These are phyloP conservation scores for Synanthedon vespiformis DNA, from an alignment of 2,888 invertebrate genomes.

Conservation along the genomic window DNA sequence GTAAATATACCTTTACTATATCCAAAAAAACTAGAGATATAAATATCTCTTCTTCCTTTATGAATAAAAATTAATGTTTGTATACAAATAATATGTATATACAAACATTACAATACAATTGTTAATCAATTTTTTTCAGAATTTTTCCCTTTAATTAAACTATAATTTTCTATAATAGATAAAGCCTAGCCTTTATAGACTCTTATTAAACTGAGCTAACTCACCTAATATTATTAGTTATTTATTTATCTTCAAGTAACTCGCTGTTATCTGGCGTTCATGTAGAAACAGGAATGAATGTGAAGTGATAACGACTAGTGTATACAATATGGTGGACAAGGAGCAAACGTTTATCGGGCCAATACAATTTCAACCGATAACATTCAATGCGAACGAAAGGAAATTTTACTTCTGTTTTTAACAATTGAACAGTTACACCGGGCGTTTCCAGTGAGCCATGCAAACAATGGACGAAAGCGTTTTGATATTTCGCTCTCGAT, in stretches of 20 bases:
- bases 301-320: slow-evolving; percentile 8
- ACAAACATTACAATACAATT: too few relatives aligned
- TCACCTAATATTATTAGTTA: too few relatives aligned
- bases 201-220: too few relatives aligned
- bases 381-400: not conserved
- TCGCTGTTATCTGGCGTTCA: not conserved
- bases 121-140: too few relatives aligned
- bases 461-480: not conserved
- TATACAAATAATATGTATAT: too few relatives aligned
- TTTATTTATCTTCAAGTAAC: not conserved
- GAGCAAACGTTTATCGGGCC: not conserved
- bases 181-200: too few relatives aligned
- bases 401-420: not conserved
- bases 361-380: not conserved
- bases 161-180: too few relatives aligned
- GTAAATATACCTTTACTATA: too few relatives aligned
- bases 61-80: too few relatives aligned
- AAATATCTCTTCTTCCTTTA: too few relatives aligned
- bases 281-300: slow-evolving; percentile 19
- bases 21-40: too few relatives aligned
- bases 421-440: not conserved
- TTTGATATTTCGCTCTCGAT: not conserved
- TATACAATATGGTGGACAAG: not conserved
- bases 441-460: not conserved
- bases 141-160: too few relatives aligned